A percentile compares a stretch with the other conserved stretches of the same genome.
These are phyloP conservation scores for Phyllotreta cruciferae DNA, from an alignment of 2,888 invertebrate species.

Conservation along the genomic window DNA sequence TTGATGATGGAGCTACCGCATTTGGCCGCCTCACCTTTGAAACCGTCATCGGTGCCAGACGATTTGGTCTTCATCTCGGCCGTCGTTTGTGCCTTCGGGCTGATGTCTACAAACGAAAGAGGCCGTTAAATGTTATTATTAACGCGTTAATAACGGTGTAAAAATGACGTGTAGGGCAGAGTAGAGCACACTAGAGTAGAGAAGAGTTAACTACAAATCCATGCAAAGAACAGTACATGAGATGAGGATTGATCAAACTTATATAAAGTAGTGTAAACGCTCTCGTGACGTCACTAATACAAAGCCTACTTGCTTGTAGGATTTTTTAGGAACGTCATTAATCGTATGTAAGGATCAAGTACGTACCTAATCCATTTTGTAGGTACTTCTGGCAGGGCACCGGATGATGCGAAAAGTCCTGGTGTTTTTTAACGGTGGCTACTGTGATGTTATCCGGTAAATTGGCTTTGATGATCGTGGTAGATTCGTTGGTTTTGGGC, in stretches of 20 bases:
- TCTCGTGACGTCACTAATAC: too few species aligned
- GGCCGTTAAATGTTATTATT: neutral
- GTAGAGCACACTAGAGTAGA: too few species aligned
- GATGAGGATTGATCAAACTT: too few species aligned
- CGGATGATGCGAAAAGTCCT: slow-evolving; percentile 70
- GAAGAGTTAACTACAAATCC: too few species aligned
- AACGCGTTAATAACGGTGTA: neutral
- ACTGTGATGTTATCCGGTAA: slow-evolving; percentile 33
- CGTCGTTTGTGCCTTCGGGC: slow-evolving; percentile 35
- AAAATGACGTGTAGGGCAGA: neutral
- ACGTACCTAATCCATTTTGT: slow-evolving; percentile 42
- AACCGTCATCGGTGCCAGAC: slow-evolving; percentile 74
- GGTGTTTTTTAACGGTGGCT: slow-evolving; percentile 31
- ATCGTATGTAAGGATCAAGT: too few species aligned
- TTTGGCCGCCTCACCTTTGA: slow-evolving; percentile 72
- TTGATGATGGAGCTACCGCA: slow-evolving; percentile 71
- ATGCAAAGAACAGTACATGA: too few species aligned
- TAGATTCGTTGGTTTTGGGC: slow-evolving; percentile 29
- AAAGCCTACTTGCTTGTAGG: too few species aligned
- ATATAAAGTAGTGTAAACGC: too few species aligned
- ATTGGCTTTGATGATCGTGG: slow-evolving; percentile 37
- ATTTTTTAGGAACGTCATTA: too few species aligned
- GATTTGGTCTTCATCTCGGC: slow-evolving; percentile 60
- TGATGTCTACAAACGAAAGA: slow-evolving; percentile 34
- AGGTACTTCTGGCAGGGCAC: slow-evolving; percentile 72